Evolutionary conservation across 2,113 vertebrate genomes (phyloP), one percentile per base, ranked within the genome.

Genomic region (Gymnobelideus leadbeateri): DNA sequence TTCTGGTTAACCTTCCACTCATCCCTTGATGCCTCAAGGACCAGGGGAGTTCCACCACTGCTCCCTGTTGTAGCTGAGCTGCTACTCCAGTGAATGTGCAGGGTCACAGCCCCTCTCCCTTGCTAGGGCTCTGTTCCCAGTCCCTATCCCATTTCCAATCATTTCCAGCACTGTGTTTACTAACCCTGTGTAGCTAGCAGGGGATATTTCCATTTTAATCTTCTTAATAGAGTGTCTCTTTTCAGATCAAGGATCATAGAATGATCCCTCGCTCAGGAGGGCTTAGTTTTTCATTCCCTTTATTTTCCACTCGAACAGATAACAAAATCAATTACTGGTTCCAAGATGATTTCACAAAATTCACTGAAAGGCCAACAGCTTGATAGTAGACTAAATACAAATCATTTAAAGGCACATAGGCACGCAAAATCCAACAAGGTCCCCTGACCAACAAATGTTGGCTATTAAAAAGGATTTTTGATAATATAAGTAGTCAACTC

Each of bases 181-280:
- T 37, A 68, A 68, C 31, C 57, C 3, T 37, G 61, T 68, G 61
- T 68, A 37, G 57, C 31, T 68, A 68, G 61, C 61, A 37, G 61
- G 61, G 3, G 28, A 37, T 68, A 68, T 68, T 68, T 68, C 61
- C 61, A 68, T 68, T 68, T 68, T 68, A 68, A 68, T 68, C 61
- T 68, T 68, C 57, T 68, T 68, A 68, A 68, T 68, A 68, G 61
- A 68, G 61, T 68, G 61, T 68, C 61, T 68, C 61, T 68, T 68
- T 68, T 68, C 61, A 68, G 61, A 68, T 68, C 61, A 68, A 68
- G 61, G 61, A 68, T 68, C 61, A 68, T 68, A 37, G 61, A 68
- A 68, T 68, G 61, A 68, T 68, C 61, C 61, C 61, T 68, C 12
- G 31, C 61, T 68, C 61, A 68, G 61, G 61, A 68, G 61, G 31